Conservation (phyloP, 2,797 vertebrate genomes). For the Falco columbarius region DNA sequence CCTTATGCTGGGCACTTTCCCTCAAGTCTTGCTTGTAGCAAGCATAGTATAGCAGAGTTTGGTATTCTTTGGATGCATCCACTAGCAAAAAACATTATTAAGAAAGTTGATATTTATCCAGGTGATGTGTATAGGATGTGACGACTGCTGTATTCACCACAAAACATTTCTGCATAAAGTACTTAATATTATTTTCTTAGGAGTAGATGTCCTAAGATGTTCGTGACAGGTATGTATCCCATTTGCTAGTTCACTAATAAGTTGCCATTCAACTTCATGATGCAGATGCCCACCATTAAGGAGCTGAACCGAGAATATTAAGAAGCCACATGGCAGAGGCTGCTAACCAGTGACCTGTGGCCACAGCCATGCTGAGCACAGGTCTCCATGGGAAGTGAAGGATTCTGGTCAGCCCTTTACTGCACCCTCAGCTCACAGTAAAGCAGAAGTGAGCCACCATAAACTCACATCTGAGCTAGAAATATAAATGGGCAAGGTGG, state of each 20-base stretch:
- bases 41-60: background rate
- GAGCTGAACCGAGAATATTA: background rate
- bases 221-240: too few relatives aligned
- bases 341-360: background rate
- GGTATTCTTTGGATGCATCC: background rate
- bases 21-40: background rate
- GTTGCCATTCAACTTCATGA: background rate
- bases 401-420: background rate
- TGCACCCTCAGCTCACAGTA: background rate
- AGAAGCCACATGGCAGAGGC: background rate
- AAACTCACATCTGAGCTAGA: background rate
- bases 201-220: background rate
- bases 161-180: background rate
- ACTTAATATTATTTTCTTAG: background rate
- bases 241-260: background rate
- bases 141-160: background rate
- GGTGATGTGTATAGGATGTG: background rate
- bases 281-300: background rate
- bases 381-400: background rate
- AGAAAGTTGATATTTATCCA: background rate
- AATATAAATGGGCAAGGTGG: background rate
- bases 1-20: background rate
- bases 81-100: background rate
- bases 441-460: background rate
- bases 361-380: fast-evolving